A percentile compares a stretch with the other conserved stretches of the same genome.
phyloP scores from a whole-genome alignment of 2,113 vertebrate genomes.

The Anarhynchus alexandrinus region DNA sequence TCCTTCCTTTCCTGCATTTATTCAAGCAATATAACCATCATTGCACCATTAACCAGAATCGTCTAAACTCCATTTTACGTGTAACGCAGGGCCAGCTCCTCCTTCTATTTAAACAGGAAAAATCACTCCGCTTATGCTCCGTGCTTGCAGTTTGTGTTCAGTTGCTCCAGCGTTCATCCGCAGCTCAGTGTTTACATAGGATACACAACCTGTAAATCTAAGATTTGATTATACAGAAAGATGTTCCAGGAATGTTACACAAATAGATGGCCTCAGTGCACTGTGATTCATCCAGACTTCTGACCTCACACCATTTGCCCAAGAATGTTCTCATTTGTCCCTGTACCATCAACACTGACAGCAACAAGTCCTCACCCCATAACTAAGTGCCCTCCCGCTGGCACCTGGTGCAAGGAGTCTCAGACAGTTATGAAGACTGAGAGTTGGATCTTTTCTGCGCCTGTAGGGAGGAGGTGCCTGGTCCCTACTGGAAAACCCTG shows the following conservation, averaged over 20 bases:
- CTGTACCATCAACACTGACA: background rate
- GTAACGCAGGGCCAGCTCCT: background rate
- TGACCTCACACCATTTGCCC: background rate
- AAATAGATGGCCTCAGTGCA: background rate
- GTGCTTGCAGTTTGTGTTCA: background rate
- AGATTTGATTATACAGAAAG: background rate
- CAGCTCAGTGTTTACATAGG: background rate
- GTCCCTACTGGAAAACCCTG: background rate
- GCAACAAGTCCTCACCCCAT: background rate
- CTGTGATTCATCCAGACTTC: background rate
- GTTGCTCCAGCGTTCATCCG: background rate
- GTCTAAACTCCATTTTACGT: slow-evolving; percentile 12
- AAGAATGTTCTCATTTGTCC: background rate
- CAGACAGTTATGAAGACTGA: background rate
- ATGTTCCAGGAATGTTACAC: background rate
- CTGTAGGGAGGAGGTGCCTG: background rate
- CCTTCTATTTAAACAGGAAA: slow-evolving; percentile 17
- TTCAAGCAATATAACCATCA: slow-evolving; percentile 11
- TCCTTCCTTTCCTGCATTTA: background rate
- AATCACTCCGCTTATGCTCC: background rate
- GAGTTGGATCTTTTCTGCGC: background rate
- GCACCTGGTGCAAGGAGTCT: background rate
- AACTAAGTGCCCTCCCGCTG: background rate
- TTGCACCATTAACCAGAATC: background rate
- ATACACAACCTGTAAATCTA: background rate